phyloP scores from a whole-genome alignment of 2,113 vertebrate genomes.

The Galeopterus variegatus region DNA sequence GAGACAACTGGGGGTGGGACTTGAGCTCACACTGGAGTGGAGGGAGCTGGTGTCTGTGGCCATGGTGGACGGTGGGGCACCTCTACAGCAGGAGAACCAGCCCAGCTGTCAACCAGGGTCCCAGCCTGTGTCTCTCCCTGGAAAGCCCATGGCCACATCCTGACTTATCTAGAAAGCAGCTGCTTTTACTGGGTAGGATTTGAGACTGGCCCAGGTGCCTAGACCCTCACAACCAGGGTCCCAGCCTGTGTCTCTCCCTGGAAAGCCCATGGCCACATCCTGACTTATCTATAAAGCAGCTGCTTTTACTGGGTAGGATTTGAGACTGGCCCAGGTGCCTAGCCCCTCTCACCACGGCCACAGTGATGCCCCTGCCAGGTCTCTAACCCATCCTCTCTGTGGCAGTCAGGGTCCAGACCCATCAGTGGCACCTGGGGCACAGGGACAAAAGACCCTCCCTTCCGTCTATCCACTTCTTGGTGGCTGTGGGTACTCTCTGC shows the following conservation, averaged over 20 bases:
- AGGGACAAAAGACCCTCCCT: neutral
- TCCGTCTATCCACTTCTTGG: neutral
- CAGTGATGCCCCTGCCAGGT: neutral
- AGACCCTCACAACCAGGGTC: neutral
- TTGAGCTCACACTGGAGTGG: no score
- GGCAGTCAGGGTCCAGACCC: no score
- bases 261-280: slow-evolving; percentile 78
- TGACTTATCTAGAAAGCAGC: slow-evolving; percentile 86
- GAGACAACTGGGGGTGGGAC: neutral
- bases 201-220: neutral
- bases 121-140: slow-evolving; percentile 28
- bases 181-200: slow-evolving; percentile 60
- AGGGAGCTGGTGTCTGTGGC: neutral
- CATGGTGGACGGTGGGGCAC: neutral
- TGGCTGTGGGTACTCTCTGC: neutral
- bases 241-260: slow-evolving; percentile 27
- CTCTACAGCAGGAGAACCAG: neutral
- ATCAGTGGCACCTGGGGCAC: neutral
- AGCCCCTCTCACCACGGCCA: neutral
- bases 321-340: neutral
- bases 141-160: slow-evolving; percentile 78
- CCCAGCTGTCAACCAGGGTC: neutral
- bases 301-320: slow-evolving; percentile 60
- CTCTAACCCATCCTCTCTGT: no score
- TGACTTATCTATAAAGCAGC: slow-evolving; percentile 86